phyloP scores from a whole-genome alignment of 2,113 vertebrate genomes.

The Nesogale talazaci region DNA sequence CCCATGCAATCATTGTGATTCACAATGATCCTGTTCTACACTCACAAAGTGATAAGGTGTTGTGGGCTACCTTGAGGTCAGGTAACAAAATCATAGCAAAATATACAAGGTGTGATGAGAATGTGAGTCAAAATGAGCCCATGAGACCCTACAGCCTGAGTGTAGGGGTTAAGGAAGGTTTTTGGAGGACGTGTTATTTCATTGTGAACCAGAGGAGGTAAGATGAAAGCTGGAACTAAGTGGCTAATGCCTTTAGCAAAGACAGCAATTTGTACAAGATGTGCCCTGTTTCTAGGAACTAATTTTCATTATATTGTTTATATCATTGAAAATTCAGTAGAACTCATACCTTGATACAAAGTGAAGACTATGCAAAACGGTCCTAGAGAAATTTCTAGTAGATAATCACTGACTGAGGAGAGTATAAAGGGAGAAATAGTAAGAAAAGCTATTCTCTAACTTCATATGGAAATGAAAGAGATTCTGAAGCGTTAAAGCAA shows the following conservation, averaged over 20 bases:
- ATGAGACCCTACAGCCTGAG: background rate
- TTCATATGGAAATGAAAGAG: background rate
- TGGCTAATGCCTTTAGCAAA: background rate
- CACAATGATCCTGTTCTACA: background rate
- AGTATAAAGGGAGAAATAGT: background rate
- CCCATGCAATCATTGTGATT: background rate
- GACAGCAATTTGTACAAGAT: background rate
- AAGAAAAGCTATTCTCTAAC: background rate
- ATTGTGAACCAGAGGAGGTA: background rate
- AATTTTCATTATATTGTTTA: background rate
- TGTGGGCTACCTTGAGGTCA: too few relatives aligned
- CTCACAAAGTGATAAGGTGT: background rate
- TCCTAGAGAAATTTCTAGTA: background rate
- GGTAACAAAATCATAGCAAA: background rate
- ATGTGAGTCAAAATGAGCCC: background rate
- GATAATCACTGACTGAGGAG: background rate
- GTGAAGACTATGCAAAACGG: background rate
- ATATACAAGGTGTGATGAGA: background rate
- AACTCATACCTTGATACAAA: background rate
- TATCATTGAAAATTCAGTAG: background rate
- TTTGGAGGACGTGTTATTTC: background rate
- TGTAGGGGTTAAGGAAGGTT: background rate
- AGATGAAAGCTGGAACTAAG: background rate
- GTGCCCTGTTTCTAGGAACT: background rate
- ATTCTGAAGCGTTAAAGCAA: too few relatives aligned